phyloP scores from a whole-genome alignment of 2,888 invertebrate genomes.

The Venustoraphidia nigricollis region DNA sequence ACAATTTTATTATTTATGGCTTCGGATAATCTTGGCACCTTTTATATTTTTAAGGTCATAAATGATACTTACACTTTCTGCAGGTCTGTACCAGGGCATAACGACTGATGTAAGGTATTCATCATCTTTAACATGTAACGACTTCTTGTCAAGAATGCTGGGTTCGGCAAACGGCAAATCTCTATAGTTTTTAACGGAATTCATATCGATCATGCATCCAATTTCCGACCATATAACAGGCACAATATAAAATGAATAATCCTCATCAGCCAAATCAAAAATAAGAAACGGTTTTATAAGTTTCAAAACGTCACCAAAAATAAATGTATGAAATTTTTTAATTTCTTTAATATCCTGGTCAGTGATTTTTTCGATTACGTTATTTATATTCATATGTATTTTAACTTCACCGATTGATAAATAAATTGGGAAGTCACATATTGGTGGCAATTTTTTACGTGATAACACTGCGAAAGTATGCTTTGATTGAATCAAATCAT shows the following conservation, averaged over 20 bases:
- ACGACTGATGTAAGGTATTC: constrained; percentile 61
- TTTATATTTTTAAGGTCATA: constrained; percentile 6
- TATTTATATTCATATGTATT: constrained; percentile 36
- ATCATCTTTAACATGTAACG: constrained; percentile 35
- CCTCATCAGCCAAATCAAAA: constrained; percentile 36
- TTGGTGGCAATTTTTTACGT: constrained; percentile 36
- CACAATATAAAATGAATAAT: constrained; percentile 36
- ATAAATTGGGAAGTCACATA: constrained; percentile 60
- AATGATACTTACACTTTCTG: constrained; percentile 25
- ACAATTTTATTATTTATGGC: too few relatives aligned
- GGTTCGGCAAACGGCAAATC: constrained; percentile 28
- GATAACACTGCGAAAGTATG: constrained; percentile 51
- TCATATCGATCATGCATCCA: constrained; percentile 42
- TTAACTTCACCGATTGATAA: constrained; percentile 44
- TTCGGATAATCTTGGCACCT: neutral
- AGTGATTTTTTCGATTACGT: constrained; percentile 27
- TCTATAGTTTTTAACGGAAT: constrained; percentile 28
- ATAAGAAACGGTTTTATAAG: constrained; percentile 45
- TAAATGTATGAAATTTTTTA: constrained; percentile 50
- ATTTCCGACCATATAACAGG: constrained; percentile 22
- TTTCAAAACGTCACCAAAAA: constrained; percentile 57
- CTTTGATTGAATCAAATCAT: constrained; percentile 31
- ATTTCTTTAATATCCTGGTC: constrained; percentile 33
- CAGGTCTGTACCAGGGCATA: constrained; percentile 66
- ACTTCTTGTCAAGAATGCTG: constrained; percentile 31